Evolutionary conservation across 2,797 vertebrate species (phyloP), one percentile per base, ranked within the genome.

Genomic region (Bradypodion ventrale): DNA sequence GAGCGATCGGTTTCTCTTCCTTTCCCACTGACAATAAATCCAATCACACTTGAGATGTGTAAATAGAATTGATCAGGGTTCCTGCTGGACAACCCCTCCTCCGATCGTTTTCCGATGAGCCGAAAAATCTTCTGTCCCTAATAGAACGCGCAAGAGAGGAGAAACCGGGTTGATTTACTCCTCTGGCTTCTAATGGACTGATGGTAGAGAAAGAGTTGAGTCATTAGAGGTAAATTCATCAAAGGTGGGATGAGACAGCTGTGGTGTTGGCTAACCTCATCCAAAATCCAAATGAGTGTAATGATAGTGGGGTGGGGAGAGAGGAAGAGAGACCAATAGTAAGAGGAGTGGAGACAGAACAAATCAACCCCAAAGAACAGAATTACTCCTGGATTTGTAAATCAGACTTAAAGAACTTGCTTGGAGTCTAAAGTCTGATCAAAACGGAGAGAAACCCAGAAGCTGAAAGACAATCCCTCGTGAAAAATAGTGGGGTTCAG

Each of bases 1-100:
- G 95, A 95, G 94, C 91, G 93, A 95, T 96, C 94, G 90, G 94
- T 91, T 90, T 90, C 92, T 95, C 92, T 78, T 96, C 95, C 29
- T 93, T 92, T 81, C 83, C 75, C 68, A 80, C 94, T 88, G 94
- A 95, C 97, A 95, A 97, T 96, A 96, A 97, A 97, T 97, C 95
- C 88, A 96, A 95, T 97, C 95, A 93, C 96, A 95, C 96, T 96
- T 97, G 93, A 85, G 88, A 95, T 2, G 95, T 95, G 96, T 96
- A 97, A 97, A 97, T 95, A 95, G 94, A 96, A 98, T 97, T 92
- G 97, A 98, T 97, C 90, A 52, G 90, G 93, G 93, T 95, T 95
- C 96, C 96, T 94, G 95, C 96, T 94, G 92, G 8, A 0, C 37
- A 27, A 66, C 86, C 69, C 88, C 82, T 80, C 29, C 83, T 68